Evolutionary conservation across 2,113 vertebrate species (phyloP).

Genomic region (Leucopsar rothschildi): DNA sequence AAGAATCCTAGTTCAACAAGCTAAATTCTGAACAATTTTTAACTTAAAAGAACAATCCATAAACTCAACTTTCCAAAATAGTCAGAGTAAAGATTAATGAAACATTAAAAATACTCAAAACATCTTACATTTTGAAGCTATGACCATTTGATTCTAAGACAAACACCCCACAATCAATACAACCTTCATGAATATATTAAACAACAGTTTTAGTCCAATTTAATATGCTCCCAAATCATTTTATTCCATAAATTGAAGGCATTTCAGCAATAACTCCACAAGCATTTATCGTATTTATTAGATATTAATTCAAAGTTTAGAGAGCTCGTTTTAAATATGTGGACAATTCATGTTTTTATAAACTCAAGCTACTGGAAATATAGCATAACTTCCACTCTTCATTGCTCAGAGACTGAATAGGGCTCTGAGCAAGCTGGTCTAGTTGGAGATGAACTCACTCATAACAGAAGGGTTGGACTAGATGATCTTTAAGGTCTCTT

Average conservation of each 20-base stretch:
- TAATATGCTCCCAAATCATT: constrained; percentile 24
- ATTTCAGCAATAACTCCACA: neutral
- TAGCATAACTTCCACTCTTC: neutral
- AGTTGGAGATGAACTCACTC: neutral
- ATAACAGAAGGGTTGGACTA: neutral
- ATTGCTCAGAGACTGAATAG: neutral
- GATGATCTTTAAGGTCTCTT: neutral
- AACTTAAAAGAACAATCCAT: neutral
- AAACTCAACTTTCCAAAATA: constrained; percentile 3
- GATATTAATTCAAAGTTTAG: neutral
- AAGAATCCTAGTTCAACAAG: neutral
- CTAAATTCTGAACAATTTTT: constrained; percentile 6
- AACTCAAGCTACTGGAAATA: neutral
- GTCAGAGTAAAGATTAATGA: constrained; percentile 4
- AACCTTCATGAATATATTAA: constrained; percentile 46
- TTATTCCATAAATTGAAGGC: constrained; percentile 4
- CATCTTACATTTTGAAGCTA: constrained; percentile 17
- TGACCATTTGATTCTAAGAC: constrained; percentile 1
- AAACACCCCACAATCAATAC: constrained; percentile 21
- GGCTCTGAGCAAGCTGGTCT: neutral
- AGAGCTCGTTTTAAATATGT: neutral
- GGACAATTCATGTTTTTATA: neutral
- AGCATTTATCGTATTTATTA: constrained; percentile 3
- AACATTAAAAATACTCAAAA: constrained; percentile 29
- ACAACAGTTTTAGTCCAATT: neutral